Evolutionary conservation across 1,140 invertebrate genomes (phyloP).

Genomic region (Manduca sexta): DNA sequence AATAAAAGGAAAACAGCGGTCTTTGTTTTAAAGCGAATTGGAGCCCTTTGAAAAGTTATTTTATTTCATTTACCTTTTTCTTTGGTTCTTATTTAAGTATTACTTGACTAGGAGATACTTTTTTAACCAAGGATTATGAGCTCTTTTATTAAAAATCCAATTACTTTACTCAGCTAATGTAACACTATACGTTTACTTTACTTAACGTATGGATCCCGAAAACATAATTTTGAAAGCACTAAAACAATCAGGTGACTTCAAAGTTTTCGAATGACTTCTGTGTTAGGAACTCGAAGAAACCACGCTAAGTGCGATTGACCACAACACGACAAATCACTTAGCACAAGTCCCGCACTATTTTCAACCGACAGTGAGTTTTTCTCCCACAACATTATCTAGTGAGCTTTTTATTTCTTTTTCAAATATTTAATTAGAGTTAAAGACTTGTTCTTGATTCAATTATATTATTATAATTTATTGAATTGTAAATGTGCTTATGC

Average conservation of each 20-base stretch:
- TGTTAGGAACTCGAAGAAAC: slow-evolving; percentile 31
- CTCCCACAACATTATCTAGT: slow-evolving; percentile 6
- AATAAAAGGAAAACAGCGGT: slow-evolving; percentile 2
- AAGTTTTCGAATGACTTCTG: slow-evolving; percentile 31
- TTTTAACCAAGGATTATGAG: too few relatives aligned
- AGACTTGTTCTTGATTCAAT: neutral
- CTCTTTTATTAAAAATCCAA: too few relatives aligned
- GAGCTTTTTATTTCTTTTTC: slow-evolving; percentile 6
- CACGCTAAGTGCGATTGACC: slow-evolving; percentile 42
- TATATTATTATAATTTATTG: neutral
- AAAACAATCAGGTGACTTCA: slow-evolving; percentile 1
- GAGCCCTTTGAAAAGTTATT: slow-evolving; percentile 1
- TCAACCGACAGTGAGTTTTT: slow-evolving; percentile 17
- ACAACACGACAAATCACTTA: slow-evolving; percentile 65
- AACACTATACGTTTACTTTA: neutral
- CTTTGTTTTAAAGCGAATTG: neutral
- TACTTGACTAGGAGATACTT: neutral
- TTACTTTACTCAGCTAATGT: too few relatives aligned
- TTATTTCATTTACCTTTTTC: neutral
- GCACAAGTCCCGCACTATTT: slow-evolving; percentile 25
- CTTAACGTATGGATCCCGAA: neutral
- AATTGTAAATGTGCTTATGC: too few relatives aligned
- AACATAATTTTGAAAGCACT: neutral
- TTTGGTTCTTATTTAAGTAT: neutral
- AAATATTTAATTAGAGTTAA: slow-evolving; percentile 8